phyloP scores from a whole-genome alignment of 1,140 invertebrate species.

The Trachymyrmex cornetzi region DNA sequence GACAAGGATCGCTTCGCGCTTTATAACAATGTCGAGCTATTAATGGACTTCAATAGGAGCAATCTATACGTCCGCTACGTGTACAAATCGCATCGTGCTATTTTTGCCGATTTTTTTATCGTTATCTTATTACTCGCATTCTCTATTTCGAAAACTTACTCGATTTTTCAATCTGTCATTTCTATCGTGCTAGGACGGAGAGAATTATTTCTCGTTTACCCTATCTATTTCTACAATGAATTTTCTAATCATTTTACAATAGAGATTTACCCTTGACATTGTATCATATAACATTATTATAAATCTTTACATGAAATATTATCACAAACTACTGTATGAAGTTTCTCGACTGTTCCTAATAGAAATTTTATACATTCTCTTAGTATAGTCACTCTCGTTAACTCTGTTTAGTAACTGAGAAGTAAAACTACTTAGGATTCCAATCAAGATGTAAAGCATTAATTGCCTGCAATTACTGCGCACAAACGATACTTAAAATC shows the following conservation, averaged over 20 bases:
- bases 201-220: neutral
- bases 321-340: neutral
- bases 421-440: too few relatives aligned
- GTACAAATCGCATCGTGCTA: conserved; percentile 4
- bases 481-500: too few relatives aligned
- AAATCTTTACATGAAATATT: too few relatives aligned
- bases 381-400: too few relatives aligned
- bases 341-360: too few relatives aligned
- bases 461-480: too few relatives aligned
- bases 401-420: too few relatives aligned
- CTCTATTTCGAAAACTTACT: neutral
- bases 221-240: neutral
- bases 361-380: too few relatives aligned
- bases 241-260: neutral
- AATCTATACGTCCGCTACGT: conserved; percentile 56
- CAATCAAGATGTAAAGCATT: too few relatives aligned
- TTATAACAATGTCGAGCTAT: conserved; percentile 72
- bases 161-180: conserved; percentile 4
- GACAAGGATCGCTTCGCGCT: conserved; percentile 71
- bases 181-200: neutral
- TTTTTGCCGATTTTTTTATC: conserved; percentile 11
- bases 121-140: conserved; percentile 10
- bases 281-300: neutral
- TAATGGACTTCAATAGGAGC: conserved; percentile 67
- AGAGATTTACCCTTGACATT: neutral